Evolutionary conservation across 2,797 vertebrate species (phyloP), one percentile per base, ranked within the genome.

Genomic region (Steatocranus sp.): DNA sequence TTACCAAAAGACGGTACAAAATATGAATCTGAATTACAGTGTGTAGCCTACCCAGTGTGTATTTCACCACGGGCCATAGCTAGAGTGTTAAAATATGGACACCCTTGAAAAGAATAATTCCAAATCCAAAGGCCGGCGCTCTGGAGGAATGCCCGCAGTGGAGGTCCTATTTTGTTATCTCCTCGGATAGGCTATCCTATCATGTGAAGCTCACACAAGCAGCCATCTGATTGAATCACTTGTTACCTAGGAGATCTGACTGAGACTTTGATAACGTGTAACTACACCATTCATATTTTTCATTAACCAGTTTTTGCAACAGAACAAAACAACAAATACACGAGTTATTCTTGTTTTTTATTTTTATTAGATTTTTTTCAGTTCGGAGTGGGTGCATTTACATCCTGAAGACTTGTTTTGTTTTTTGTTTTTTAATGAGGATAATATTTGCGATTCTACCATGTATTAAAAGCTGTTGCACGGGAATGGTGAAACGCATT

Each of bases 221-320:
- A 84, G 68, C 38, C 78, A 63, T 49, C 34, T 86, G 84, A 92
- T 48, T 87, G 36, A 86, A 85, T 87, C 81, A 82, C 85, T 81
- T 81, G 83, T 91, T 88, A 81, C 86, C 75, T 80, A 77, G 87
- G 87, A 86, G 87, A 89, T 86, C 15, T 83, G 78, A 66, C 23
- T 58, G 46, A 49, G 51, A 80, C 27, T 8, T 75, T 68, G 51
- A 73, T 73, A 8, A 73, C 18, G 18, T n/a, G 27, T n/a, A 73
- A 48, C 11, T 73, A 12, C 17, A 48, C 17, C 2, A 32, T 32
- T 48, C 41, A 48, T 15, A 27, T 73, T 30, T 70, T 14, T 32
- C 15, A 2, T 48, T 48, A 15, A 25, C 5, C 61, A 10, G 20
- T 8, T 73, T 73, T 48, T 48, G 10, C 25, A 30, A 8, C 46